Conservation (phyloP, 2,888 invertebrate species). For the Lymantria monacha region DNA sequence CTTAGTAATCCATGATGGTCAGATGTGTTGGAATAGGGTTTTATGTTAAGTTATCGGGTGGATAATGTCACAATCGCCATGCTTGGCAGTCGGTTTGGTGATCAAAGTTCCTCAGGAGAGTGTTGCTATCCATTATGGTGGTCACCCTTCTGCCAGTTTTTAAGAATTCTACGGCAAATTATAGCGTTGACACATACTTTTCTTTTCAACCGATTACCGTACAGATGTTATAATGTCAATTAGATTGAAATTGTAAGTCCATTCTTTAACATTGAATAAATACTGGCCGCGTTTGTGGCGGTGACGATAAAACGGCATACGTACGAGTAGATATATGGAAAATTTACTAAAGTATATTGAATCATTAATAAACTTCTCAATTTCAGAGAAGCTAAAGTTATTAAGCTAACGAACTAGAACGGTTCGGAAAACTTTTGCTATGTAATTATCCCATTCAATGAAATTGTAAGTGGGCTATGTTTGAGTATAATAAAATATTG, state of each 20-base stretch:
- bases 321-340: background rate
- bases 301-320: background rate
- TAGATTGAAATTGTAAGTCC: background rate
- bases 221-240: background rate
- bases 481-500: background rate
- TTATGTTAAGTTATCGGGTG: no score
- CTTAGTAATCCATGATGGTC: no score
- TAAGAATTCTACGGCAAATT: no score
- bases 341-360: background rate
- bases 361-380: background rate
- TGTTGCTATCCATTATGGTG: no score
- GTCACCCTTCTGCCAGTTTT: no score
- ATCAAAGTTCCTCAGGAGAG: no score
- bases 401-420: background rate
- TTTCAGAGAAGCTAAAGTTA: background rate
- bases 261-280: background rate
- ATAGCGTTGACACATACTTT: no score
- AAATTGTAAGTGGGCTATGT: background rate
- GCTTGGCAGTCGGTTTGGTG: no score
- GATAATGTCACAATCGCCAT: no score
- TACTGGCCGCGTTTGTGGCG: background rate
- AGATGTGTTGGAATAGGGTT: no score
- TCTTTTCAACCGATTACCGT: background rate
- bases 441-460: background rate
- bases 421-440: background rate